These are phyloP conservation scores for Sebastolobus alascanus DNA, from an alignment of 2,797 vertebrate genomes.

Conservation along the genomic window DNA sequence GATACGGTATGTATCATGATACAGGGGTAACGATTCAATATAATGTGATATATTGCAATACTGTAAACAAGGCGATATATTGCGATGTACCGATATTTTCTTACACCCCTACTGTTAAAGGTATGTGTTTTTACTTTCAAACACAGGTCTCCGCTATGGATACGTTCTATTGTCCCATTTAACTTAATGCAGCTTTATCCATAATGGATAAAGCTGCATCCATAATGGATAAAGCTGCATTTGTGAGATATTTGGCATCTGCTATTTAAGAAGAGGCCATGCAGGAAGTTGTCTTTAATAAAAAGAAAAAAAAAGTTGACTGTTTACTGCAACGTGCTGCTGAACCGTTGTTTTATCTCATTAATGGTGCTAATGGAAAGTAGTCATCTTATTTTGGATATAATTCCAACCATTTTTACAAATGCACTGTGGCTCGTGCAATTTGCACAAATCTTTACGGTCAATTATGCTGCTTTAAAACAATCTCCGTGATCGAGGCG, in stretches of 20 bases:
- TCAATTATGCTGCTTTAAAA: neutral
- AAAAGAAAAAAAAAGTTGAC: neutral
- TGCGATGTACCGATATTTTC: too few species aligned
- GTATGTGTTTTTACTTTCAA: neutral
- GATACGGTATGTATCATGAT: too few species aligned
- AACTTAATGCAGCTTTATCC: neutral
- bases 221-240: neutral
- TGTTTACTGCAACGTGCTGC: neutral
- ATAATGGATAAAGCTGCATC: neutral
- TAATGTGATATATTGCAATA: too few species aligned
- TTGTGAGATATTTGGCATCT: neutral
- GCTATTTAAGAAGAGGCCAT: neutral
- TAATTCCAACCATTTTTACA: neutral
- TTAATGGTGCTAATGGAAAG: neutral
- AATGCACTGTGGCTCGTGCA: neutral
- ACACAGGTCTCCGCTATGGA: neutral
- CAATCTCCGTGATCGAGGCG: fast-evolving
- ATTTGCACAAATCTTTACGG: neutral
- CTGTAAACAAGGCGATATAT: too few species aligned
- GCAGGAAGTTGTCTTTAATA: neutral
- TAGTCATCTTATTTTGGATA: neutral
- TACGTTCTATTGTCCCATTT: neutral
- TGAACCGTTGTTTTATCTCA: neutral
- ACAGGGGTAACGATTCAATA: too few species aligned
- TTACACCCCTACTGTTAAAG: too few species aligned